Conservation (phyloP, 2,113 vertebrate genomes). For the Sceloporus tristichus region DNA sequence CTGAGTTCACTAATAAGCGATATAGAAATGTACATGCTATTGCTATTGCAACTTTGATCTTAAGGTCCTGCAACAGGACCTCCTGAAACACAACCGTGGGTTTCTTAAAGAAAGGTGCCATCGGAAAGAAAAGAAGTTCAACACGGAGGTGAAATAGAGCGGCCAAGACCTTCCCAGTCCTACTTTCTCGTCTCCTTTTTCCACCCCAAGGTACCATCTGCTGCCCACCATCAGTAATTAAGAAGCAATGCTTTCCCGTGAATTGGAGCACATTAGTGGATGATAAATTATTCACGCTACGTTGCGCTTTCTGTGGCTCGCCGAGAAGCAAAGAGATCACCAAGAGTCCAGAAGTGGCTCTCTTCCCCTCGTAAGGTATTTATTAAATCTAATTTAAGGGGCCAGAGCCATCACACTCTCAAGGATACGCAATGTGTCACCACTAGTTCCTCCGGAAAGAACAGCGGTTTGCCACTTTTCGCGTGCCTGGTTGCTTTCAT, state of each 20-base stretch:
- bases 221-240: constrained; percentile 41
- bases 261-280: constrained; percentile 36
- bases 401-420: background rate
- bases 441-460: too few species aligned
- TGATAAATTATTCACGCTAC: constrained; percentile 57
- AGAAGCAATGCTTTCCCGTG: constrained; percentile 4
- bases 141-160: too few species aligned
- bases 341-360: constrained; percentile 52
- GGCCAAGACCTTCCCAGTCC: too few species aligned
- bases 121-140: too few species aligned
- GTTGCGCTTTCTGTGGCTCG: constrained; percentile 28
- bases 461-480: too few species aligned
- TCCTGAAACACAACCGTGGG: too few species aligned
- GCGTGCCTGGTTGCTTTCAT: background rate
- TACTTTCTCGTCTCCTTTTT: background rate
- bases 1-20: too few species aligned
- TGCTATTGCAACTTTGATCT: too few species aligned
- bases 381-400: constrained; percentile 64
- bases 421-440: background rate
- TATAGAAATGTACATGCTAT: too few species aligned
- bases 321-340: constrained; percentile 45
- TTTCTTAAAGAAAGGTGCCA: too few species aligned
- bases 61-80: too few species aligned
- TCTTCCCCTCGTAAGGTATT: constrained; percentile 67
- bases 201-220: rapidly evolving